Evolutionary conservation across 2,113 vertebrate species (phyloP), one percentile per base, ranked within the genome.

Genomic region (Boulengerochromis microlepis): DNA sequence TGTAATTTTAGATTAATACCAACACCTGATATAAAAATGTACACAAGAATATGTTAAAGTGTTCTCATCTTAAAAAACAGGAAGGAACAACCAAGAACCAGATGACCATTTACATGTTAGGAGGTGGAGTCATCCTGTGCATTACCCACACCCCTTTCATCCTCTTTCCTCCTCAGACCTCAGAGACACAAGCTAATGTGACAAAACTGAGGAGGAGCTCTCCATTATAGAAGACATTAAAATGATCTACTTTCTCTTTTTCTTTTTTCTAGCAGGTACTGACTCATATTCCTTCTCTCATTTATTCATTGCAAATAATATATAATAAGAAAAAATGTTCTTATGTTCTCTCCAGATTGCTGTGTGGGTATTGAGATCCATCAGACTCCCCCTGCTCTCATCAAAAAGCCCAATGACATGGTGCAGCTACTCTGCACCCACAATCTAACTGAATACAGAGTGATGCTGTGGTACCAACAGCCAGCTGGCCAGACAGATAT

Each of bases 381-480:
- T 10, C 91, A 94, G 91, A 80, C 22, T 69, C 91, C 91, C 8
- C 18, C 26, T 54, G 64, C 53, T 10, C n/a, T 85, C 16, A 11
- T 91, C 26, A 35, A 4, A 6, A 40, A 9, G 2, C 61, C 84
- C 12, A 47, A 56, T 13, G 42, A 83, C 10, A 31, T 6, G 13
- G 71, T 84, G 19, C 22, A 84, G 24, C 40, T 94, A 1, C 5
- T 84, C 74, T 94, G 91, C 82, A 69, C 8, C 16, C 85, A 92
- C 7, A 22, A 61, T n/a, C 22, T 81, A 45, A 19, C 66, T 8
- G 66, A 82, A 45, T 90, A 85, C 78, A 82, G 83, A 5, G 3
- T 50, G 76, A 92, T 93, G 80, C 84, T 91, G n/a, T 93, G 93
- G 92, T 93, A 91, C 85, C 90, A 86, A 52, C 90, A 86, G 33